Base-by-base conservation (phyloP, 2,888 invertebrate genomes). In the Synergus itoensis region DNA sequence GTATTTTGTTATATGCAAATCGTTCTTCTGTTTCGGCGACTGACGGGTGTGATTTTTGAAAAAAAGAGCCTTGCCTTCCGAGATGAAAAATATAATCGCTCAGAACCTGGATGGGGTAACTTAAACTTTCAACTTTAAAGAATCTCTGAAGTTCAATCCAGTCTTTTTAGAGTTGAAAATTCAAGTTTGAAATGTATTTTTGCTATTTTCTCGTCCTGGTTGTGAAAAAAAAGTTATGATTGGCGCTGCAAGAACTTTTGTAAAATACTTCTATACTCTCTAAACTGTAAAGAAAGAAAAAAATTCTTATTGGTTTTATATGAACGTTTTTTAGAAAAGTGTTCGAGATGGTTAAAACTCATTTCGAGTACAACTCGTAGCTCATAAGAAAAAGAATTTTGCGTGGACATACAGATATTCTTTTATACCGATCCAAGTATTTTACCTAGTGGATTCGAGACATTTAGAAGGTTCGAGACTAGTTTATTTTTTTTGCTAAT, bases 181-280 rank as follows among this genome's bases (percentile, higher is more conserved):
- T n/a, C 16, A 40, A 28, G 9, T 36, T 64, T 16, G 16, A 40
- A 64, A 40, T 64, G 3, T 64, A 65, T 43, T 65, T 40, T 43
- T 67, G 43, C 21, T 28, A 14, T 28, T 67, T 67, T 67, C 67
- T 43, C 67, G 43, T 67, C 67, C 67, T 67, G 43, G 41, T 67
- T 21, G 14, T 41, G 77, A 16, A 60, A 18, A 67, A 67, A 21
- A 16, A 77, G 60, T 43, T 80, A 65, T n/a, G 60, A 77, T 77
- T 79, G 79, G 41, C 45, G 43, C 82, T 78, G 75, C 78, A 82
- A 79, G 79, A 82, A 79, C 79, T 82, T 83, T 83, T 81, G 80
- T 79, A 82, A 83, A 62, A 45, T 40, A 75, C 4, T 63, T 62
- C 69, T 77, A 67, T 57, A 62, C 62, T 62, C 21, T 7, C 28